Conservation (phyloP, 2,888 invertebrate species). For the Parnassius glacialis region DNA sequence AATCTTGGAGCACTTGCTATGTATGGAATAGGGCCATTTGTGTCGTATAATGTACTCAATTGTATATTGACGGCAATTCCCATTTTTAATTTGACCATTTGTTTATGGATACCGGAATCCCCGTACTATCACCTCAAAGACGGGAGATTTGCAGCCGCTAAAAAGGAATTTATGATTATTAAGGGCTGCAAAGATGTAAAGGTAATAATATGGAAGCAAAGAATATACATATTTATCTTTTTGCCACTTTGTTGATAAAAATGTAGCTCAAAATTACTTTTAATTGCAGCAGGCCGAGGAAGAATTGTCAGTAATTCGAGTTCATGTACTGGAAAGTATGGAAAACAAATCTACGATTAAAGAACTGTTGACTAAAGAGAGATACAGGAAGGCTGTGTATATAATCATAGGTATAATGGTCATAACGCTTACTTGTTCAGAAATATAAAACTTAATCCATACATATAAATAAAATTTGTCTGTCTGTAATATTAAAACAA, state of each 20-base stretch:
- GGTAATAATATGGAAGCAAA: constrained; percentile 40
- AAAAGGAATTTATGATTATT: constrained; percentile 61
- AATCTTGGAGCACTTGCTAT: constrained; percentile 68
- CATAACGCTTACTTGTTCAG: too few relatives aligned
- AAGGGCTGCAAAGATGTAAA: constrained; percentile 67
- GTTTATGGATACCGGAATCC: constrained; percentile 82
- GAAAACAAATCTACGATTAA: constrained; percentile 71
- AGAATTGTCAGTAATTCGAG: constrained; percentile 56
- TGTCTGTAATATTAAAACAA: too few relatives aligned
- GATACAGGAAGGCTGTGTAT: constrained; percentile 74
- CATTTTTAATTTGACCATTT: constrained; percentile 65
- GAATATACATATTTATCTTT: too few relatives aligned
- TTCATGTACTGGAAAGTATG: constrained; percentile 75
- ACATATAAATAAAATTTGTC: too few relatives aligned
- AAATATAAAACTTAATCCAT: too few relatives aligned
- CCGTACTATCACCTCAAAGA: constrained; percentile 82
- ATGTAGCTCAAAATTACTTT: background rate
- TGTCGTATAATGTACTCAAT: constrained; percentile 67
- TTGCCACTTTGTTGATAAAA: too few relatives aligned
- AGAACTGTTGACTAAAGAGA: constrained; percentile 73
- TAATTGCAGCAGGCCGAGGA: constrained; percentile 62
- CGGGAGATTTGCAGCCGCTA: constrained; percentile 69
- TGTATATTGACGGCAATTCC: constrained; percentile 71
- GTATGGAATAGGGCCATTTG: constrained; percentile 72
- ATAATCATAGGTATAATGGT: constrained; percentile 60